These are phyloP conservation scores for Hycleus cichorii DNA, from an alignment of 1,140 invertebrate species.

Conservation along the genomic window DNA sequence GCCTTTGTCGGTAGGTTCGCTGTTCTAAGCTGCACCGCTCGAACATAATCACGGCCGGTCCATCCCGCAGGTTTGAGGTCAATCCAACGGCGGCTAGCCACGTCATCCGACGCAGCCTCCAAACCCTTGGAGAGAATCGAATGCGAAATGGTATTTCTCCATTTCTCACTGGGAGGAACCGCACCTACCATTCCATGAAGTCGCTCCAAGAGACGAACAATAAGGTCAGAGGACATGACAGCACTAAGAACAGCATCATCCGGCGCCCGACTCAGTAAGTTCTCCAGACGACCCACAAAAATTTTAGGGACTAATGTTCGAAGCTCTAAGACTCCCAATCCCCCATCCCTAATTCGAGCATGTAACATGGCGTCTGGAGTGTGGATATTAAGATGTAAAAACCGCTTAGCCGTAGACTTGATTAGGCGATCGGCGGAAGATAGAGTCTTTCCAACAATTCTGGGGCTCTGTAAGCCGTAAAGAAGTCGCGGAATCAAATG, in stretches of 20 bases:
- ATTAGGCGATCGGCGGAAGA: neutral
- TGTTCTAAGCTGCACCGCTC: neutral
- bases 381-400: constrained; percentile 37
- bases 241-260: neutral
- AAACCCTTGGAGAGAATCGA: neutral
- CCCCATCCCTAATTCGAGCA: constrained; percentile 17
- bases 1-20: neutral
- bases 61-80: neutral
- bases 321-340: constrained; percentile 17
- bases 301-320: neutral
- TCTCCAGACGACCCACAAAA: neutral
- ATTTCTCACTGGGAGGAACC: neutral
- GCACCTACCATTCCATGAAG: neutral
- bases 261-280: neutral
- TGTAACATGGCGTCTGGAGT: constrained; percentile 34
- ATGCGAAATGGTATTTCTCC: neutral
- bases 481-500: neutral
- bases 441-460: neutral
- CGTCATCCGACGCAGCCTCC: neutral
- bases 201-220: neutral
- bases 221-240: neutral
- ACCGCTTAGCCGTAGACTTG: constrained; percentile 24
- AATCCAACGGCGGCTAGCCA: neutral
- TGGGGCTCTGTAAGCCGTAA: neutral
- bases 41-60: neutral